Evolutionary conservation across 2,888 invertebrate species (phyloP).

Genomic region (Neoscelio sp.): DNA sequence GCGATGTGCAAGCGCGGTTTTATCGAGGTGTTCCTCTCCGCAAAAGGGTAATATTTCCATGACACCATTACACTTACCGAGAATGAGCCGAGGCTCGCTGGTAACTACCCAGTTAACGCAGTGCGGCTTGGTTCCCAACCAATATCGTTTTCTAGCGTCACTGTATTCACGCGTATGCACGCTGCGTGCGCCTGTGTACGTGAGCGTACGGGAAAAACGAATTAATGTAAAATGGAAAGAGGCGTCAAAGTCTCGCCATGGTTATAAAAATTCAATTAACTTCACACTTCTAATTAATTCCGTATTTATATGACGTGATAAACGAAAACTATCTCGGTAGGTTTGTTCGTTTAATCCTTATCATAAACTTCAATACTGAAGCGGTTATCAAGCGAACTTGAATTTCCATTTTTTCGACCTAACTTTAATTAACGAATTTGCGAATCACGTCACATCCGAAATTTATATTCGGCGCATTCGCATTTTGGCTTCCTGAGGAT

Average conservation of each 20-base stretch:
- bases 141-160: constrained; percentile 68
- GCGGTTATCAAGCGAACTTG: constrained; percentile 18
- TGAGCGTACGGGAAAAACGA: constrained; percentile 52
- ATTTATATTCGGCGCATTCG: constrained; percentile 11
- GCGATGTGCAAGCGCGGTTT: constrained; percentile 72
- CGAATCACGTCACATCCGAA: constrained; percentile 5
- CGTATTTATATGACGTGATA: constrained; percentile 78
- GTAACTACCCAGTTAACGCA: constrained; percentile 78
- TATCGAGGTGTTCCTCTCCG: constrained; percentile 75
- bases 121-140: constrained; percentile 69
- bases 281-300: constrained; percentile 78
- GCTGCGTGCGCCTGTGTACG: constrained; percentile 18
- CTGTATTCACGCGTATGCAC: constrained; percentile 52
- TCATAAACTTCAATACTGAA: constrained; percentile 36
- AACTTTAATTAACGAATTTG: constrained; percentile 41
- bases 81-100: constrained; percentile 73
- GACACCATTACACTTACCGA: constrained; percentile 78
- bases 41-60: constrained; percentile 78
- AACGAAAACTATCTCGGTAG: constrained; percentile 74
- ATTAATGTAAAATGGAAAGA: constrained; percentile 60
- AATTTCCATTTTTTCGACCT: constrained; percentile 29
- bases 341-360: constrained; percentile 72
- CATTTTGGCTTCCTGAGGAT: background rate
- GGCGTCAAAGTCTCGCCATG: constrained; percentile 69
- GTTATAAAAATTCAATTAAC: constrained; percentile 81